phyloP scores from a whole-genome alignment of 2,888 invertebrate genomes.

The Stegophylla sp. region DNA sequence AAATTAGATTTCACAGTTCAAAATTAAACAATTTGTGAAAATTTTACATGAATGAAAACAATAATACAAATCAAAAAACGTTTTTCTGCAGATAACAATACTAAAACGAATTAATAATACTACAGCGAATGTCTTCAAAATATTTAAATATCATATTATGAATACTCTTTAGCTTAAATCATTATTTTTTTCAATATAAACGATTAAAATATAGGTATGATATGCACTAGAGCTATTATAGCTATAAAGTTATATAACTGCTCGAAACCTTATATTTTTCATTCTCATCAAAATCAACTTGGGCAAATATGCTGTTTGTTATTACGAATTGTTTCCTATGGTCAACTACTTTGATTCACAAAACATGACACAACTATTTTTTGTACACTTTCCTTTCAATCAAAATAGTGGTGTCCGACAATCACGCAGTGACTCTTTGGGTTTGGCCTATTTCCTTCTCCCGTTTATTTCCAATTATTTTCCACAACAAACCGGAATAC shows the following conservation, averaged over 20 bases:
- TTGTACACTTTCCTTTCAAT: conserved; percentile 47
- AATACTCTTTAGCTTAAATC: no score
- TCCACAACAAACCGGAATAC: neutral
- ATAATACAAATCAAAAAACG: no score
- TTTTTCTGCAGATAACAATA: no score
- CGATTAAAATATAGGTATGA: neutral
- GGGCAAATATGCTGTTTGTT: conserved; percentile 19
- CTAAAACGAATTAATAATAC: no score
- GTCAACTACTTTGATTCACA: conserved; percentile 45
- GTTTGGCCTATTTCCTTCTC: conserved; percentile 20
- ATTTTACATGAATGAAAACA: no score
- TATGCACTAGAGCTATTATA: neutral
- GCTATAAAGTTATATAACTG: conserved; percentile 11
- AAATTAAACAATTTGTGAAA: no score
- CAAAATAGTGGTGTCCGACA: conserved; percentile 1
- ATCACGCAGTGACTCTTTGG: neutral
- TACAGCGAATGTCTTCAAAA: no score
- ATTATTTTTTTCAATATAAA: neutral
- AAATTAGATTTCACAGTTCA: no score
- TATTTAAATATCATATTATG: no score
- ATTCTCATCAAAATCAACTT: conserved; percentile 34
- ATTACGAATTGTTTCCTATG: conserved; percentile 24
- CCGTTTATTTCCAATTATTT: conserved; percentile 3
- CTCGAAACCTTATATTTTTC: neutral
- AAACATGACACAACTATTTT: conserved; percentile 51